Base-by-base conservation (phyloP, 2,113 vertebrate species). In the Odobenus rosmarus region DNA sequence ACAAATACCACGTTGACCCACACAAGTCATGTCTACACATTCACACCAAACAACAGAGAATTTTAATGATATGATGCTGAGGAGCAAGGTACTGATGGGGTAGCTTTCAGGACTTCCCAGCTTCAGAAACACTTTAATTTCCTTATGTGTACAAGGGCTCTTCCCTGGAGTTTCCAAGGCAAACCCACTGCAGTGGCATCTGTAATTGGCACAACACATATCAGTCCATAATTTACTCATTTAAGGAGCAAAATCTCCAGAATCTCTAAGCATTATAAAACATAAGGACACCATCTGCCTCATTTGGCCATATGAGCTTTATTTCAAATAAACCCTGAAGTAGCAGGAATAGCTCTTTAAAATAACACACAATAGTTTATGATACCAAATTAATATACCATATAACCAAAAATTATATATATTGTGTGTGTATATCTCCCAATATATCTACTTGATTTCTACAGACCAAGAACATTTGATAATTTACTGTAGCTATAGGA, bases 321-420 rank as follows among this genome's bases (percentile, higher is more conserved):
- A 76, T 71, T 93, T 96, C 79, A 95, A 92, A 82, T 71, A 33
- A 69, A 67, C 12, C 31, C 59, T 87, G 31, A 96, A 57, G 21
- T 23, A 71, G 4, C 36, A 94, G 16, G 21, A 76, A 69, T 24
- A 19, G 24, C 71, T 89, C 13, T 49, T 88, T 80, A 64, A 76
- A 79, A 64, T 72, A 77, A 89, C 2, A 98, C 5, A n/a, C 77
- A 51, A 36, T 28, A 12, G 31, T 57, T 82, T 94, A 86, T 76
- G 14, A 95, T 31, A 13, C 46, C 76, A 89, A 95, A 72, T 88
- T 57, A 74, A 51, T 72, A 67, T 76, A 51, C 14, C 55, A 79
- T 24, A 61, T 55, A 57, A 87, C 82, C 64, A 93, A 59, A 74
- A 31, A 49, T 49, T 77, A 24, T 31, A 49, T 49, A 49, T 31